phyloP scores from a whole-genome alignment of 2,888 invertebrate species.

The Drosophila silvestris region DNA sequence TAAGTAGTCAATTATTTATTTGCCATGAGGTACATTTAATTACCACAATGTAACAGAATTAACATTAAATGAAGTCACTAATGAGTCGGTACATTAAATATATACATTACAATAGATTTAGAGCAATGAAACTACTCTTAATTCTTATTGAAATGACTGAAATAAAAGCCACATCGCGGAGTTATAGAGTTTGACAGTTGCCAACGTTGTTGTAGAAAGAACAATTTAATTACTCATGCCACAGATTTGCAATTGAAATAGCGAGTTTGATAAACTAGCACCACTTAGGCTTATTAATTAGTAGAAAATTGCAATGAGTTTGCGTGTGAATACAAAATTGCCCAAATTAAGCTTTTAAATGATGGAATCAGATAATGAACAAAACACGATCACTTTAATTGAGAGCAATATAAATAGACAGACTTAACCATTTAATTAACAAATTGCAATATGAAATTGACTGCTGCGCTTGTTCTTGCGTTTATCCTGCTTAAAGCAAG shows the following conservation, averaged over 20 bases:
- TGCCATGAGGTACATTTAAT: neutral
- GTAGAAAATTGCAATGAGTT: slow-evolving; percentile 9
- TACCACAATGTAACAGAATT: neutral
- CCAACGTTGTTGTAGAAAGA: neutral
- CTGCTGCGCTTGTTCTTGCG: neutral
- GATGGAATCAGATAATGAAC: neutral
- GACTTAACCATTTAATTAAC: slow-evolving; percentile 1
- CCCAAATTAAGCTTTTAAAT: slow-evolving; percentile 24
- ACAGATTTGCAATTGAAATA: neutral
- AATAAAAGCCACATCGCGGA: neutral
- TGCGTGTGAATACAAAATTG: slow-evolving; percentile 27
- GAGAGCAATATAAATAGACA: slow-evolving; percentile 1
- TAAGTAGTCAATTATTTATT: neutral
- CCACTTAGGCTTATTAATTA: slow-evolving; percentile 24
- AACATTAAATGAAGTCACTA: neutral
- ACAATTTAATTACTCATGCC: neutral
- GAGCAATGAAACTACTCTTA: no score
- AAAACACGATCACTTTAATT: slow-evolving; percentile 26
- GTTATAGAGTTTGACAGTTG: neutral
- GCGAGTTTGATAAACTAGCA: slow-evolving; percentile 1
- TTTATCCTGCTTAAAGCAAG: neutral
- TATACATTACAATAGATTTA: neutral
- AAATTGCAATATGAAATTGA: slow-evolving; percentile 13
- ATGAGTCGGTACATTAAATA: neutral
- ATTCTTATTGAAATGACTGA: neutral